These are phyloP conservation scores for Miichthys miiuy DNA, from an alignment of 2,797 vertebrate genomes.

Conservation along the genomic window DNA sequence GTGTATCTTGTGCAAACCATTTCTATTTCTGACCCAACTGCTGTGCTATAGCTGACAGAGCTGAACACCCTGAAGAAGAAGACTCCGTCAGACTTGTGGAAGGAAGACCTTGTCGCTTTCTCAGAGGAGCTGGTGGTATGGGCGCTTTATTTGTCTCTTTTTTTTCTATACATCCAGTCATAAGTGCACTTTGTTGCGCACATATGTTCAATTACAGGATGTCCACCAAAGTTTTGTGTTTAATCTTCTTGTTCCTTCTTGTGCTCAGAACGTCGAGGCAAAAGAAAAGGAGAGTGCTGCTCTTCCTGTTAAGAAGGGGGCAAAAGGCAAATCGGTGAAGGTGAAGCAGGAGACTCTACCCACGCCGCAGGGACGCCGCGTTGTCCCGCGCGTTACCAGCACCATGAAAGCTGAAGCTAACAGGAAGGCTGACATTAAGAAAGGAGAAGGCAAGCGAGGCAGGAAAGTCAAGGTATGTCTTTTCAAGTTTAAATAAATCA, in stretches of 20 bases:
- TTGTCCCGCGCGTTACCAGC: conserved; percentile 91
- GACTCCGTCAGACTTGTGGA: conserved; percentile 91
- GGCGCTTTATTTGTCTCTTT: background rate
- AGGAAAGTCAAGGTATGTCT: conserved; percentile 83
- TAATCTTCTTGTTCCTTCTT: background rate
- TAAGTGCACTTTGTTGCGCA: background rate
- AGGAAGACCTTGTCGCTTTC: conserved; percentile 91
- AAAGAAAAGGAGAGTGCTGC: conserved; percentile 85
- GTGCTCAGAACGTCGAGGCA: conserved; percentile 87
- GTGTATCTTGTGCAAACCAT: background rate
- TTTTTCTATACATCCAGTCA: background rate
- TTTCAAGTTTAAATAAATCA: background rate
- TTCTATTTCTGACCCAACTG: background rate
- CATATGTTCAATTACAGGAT: background rate
- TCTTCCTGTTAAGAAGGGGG: conserved; percentile 75
- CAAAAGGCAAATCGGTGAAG: conserved; percentile 85
- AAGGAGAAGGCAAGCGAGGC: conserved; percentile 80
- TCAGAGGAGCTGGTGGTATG: conserved; percentile 91
- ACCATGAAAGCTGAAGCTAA: conserved; percentile 94
- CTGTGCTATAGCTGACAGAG: conserved; percentile 81
- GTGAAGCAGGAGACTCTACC: conserved; percentile 90
- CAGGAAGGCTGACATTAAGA: conserved; percentile 83
- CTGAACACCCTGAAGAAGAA: conserved; percentile 89
- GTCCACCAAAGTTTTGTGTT: background rate
- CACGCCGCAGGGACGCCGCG: conserved; percentile 90